Base-by-base conservation (phyloP, 1,140 invertebrate species). In the Gerris buenoi region DNA sequence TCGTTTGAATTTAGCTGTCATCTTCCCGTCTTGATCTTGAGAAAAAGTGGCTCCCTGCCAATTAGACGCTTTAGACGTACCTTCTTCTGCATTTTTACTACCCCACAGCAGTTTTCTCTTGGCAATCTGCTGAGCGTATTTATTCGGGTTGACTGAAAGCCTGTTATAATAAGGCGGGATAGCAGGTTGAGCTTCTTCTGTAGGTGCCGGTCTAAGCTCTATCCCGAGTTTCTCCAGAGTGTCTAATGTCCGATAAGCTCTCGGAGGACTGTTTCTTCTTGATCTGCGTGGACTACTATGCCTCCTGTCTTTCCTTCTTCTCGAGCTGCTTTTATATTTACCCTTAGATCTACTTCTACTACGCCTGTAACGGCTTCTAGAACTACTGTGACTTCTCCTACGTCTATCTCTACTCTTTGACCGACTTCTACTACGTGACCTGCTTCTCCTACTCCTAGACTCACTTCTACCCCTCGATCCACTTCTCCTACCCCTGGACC, bases 1-100 rank as follows among this genome's bases (percentile, higher is more conserved):
- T 70, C 94, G 83, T 77, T 94, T 90, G 77, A 97, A 97, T 79
- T 97, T 97, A n/a, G 88, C 91, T 0, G 90, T 88, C 67, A 93
- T 88, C 79, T 91, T 88, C 57, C 91, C 92, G 79, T 95, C 93
- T 29, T 87, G 83, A 79, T 95, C 93, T 74, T 92, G 86, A 0
- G 89, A 85, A 76, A 96, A 94, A 27, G 86, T 87, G 0, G 90
- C 86, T 27, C 87, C 85, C 69, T 88, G 84, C 90, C 91, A 94
- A 61, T 90, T 85, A 71, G 82, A 84, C 0, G 66, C 62, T 2
- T 72, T 73, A 14, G 73, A 74, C 0, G 71, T 68, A 26, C 72
- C 71, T 29, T 73, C 71, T 66, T 79, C 77, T 5, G 26, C 29
- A 28, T 46, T 66, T 65, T 78, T 81, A 65, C 76, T 72, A 1